Conservation (phyloP, 2,113 vertebrate genomes). For the Nicator chloris region DNA sequence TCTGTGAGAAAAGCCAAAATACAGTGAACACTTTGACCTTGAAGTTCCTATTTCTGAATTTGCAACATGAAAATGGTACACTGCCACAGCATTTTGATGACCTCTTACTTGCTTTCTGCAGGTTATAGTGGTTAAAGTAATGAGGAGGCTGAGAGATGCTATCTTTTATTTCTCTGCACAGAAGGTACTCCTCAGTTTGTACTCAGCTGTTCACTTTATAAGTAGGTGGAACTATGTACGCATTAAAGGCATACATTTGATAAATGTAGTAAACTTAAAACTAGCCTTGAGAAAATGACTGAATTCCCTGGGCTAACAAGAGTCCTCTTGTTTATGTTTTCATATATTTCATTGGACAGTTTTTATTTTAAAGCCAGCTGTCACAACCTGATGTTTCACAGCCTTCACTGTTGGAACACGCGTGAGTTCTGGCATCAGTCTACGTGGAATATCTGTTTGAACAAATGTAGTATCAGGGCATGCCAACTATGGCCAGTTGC, state of each 20-base stretch:
- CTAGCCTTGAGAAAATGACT: conserved; percentile 17
- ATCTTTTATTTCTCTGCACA: not conserved
- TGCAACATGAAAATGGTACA: not conserved
- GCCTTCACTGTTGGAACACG: conserved; percentile 39
- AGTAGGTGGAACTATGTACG: not conserved
- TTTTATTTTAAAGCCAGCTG: conserved; percentile 60
- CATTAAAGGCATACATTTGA: not conserved
- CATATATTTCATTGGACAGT: conserved; percentile 48
- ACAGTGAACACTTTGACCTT: not conserved
- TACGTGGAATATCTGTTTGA: conserved; percentile 11
- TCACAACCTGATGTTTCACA: conserved; percentile 61
- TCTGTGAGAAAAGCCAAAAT: not conserved
- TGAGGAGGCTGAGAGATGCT: not conserved
- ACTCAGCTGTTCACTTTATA: not conserved
- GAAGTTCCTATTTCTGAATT: not conserved
- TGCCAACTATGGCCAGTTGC: conserved; percentile 41
- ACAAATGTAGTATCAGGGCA: not conserved
- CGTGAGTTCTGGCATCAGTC: conserved; percentile 44
- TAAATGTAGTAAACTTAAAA: not conserved
- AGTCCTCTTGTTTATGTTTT: conserved; percentile 58
- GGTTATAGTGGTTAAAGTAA: not conserved
- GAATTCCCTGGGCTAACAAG: conserved; percentile 20
- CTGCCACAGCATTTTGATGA: not conserved
- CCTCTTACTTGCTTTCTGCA: not conserved
- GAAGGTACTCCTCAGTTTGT: not conserved